Evolutionary conservation across 2,113 vertebrate genomes (phyloP).

Genomic region (Indicator maculatus): DNA sequence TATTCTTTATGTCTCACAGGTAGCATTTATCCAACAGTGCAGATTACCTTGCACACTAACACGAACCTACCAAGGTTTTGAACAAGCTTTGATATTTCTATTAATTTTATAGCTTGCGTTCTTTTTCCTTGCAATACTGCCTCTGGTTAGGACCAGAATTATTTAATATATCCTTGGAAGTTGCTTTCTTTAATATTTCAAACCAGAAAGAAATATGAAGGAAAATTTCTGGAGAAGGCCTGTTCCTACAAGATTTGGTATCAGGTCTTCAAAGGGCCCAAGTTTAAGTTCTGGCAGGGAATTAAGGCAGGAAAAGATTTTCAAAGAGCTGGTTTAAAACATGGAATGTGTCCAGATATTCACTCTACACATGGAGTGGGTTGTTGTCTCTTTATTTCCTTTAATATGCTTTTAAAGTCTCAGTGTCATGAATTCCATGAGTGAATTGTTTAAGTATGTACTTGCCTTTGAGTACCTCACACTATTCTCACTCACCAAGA

Average conservation of each 20-base stretch:
- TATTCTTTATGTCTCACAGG: not conserved
- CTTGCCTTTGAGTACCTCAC: not conserved
- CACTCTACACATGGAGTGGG: not conserved
- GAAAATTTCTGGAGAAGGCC: not conserved
- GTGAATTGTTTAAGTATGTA: not conserved
- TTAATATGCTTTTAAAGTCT: not conserved
- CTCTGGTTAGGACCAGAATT: not conserved
- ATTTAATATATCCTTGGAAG: not conserved
- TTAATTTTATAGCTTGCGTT: not conserved
- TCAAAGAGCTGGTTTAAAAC: not conserved
- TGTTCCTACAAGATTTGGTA: not conserved
- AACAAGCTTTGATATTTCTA: not conserved
- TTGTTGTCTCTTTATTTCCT: not conserved
- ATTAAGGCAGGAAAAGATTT: not conserved
- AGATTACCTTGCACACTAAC: not conserved
- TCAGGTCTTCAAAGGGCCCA: not conserved
- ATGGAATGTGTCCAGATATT: not conserved
- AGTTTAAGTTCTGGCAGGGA: not conserved
- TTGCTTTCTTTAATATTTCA: not conserved
- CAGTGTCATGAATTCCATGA: not conserved
- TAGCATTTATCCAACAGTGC: not conserved
- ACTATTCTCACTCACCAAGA: not conserved
- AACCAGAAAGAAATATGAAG: not conserved
- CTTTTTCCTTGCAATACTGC: not conserved
- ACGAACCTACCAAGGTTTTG: not conserved